Evolutionary conservation across 1,140 invertebrate species (phyloP).

Genomic region (Augochlora pura): DNA sequence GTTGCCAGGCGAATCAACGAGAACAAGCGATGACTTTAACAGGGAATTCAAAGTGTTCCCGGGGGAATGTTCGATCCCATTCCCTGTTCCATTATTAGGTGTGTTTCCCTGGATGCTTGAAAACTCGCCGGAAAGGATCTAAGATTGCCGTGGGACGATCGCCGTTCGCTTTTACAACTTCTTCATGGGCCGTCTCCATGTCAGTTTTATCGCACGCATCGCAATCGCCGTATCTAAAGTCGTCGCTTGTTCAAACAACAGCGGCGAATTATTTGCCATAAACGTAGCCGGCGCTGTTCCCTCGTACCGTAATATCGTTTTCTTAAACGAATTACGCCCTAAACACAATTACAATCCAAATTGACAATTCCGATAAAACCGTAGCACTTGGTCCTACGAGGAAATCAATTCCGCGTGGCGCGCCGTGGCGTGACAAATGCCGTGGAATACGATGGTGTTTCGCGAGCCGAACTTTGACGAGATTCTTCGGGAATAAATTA

Average conservation of each 20-base stretch:
- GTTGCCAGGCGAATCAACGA: background rate
- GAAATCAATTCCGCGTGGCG: no score
- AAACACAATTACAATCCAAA: background rate
- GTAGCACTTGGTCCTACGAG: no score
- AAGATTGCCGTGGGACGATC: slow-evolving; percentile 13
- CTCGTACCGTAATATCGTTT: background rate
- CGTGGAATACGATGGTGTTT: no score
- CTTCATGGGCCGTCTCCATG: background rate
- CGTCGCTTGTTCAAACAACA: background rate
- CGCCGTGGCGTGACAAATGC: no score
- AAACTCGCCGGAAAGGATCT: background rate
- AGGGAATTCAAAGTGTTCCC: no score
- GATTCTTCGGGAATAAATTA: no score
- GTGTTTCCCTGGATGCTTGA: background rate
- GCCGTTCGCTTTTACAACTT: slow-evolving; percentile 27
- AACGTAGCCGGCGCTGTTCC: background rate
- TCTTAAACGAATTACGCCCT: background rate
- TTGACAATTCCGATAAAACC: no score
- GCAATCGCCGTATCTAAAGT: background rate
- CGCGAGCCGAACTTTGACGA: no score
- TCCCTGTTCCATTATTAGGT: background rate
- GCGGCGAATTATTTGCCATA: slow-evolving; percentile 23
- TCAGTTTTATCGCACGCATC: slow-evolving; percentile 4
- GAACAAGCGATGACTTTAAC: no score
- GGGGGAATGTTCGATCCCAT: background rate